These are phyloP conservation scores for Drosophila parthenogenetica DNA, from an alignment of 2,888 invertebrate species.

Conservation along the genomic window DNA sequence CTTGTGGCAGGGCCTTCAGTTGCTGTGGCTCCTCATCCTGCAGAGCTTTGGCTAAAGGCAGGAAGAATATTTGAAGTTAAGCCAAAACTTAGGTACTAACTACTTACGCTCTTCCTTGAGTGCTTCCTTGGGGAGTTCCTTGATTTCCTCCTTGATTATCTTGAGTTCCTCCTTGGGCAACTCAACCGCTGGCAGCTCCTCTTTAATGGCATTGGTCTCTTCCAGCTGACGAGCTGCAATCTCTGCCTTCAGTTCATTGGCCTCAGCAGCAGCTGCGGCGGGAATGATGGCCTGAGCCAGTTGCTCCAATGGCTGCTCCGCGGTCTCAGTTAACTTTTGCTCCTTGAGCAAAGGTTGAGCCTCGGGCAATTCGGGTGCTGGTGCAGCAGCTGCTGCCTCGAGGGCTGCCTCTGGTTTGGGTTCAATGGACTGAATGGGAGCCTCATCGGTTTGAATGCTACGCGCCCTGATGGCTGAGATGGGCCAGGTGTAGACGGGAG, in stretches of 20 bases:
- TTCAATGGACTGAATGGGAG: slow-evolving; percentile 44
- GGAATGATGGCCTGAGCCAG: slow-evolving; percentile 43
- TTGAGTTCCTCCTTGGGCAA: slow-evolving; percentile 37
- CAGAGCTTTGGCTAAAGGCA: slow-evolving; percentile 8
- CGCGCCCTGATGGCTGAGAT: slow-evolving; percentile 79
- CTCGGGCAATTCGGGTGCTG: slow-evolving; percentile 24
- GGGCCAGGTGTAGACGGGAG: slow-evolving; percentile 75
- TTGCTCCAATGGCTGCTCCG: slow-evolving; percentile 47
- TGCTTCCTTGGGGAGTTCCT: slow-evolving; percentile 48
- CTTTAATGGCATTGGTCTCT: slow-evolving; percentile 69
- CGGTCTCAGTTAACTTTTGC: slow-evolving; percentile 36
- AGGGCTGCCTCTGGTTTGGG: slow-evolving; percentile 31
- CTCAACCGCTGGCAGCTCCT: slow-evolving; percentile 49
- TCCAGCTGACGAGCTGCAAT: slow-evolving; percentile 72
- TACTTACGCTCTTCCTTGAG: slow-evolving; percentile 61
- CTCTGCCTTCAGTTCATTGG: slow-evolving; percentile 62
- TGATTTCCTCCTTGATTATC: slow-evolving; percentile 54
- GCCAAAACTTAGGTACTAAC: not conserved
- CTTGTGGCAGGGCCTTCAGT: slow-evolving; percentile 18
- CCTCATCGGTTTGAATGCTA: slow-evolving; percentile 66
- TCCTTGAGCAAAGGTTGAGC: slow-evolving; percentile 47
- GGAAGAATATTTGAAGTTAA: too few species aligned
- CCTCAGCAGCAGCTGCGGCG: slow-evolving; percentile 49
- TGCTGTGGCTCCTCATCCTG: slow-evolving; percentile 41
- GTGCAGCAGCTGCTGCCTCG: not conserved